phyloP scores from a whole-genome alignment of 2,797 vertebrate species.

The Saxicola maurus region DNA sequence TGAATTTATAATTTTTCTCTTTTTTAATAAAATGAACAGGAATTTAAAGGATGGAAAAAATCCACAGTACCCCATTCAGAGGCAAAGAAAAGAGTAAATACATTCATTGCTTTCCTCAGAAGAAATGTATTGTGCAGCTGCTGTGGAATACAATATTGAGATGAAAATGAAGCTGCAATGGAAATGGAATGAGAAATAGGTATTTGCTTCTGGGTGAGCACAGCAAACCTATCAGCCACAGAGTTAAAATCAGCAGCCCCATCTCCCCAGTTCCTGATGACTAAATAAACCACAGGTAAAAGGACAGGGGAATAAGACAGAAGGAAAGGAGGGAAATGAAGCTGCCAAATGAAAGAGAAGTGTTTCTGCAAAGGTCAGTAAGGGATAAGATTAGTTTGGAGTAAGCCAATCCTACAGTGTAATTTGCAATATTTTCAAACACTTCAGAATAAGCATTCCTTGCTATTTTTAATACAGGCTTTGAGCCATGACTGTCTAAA shows the following conservation, averaged over 20 bases:
- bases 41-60: slow-evolving; percentile 33
- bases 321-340: slow-evolving; percentile 65
- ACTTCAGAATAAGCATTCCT: slow-evolving; percentile 70
- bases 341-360: slow-evolving; percentile 67
- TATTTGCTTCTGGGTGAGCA: slow-evolving; percentile 55
- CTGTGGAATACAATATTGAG: slow-evolving; percentile 56
- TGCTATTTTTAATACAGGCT: slow-evolving; percentile 67
- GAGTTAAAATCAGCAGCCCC: slow-evolving; percentile 38
- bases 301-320: slow-evolving; percentile 56
- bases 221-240: slow-evolving; percentile 53
- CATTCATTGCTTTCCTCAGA: slow-evolving; percentile 66
- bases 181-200: slow-evolving; percentile 69
- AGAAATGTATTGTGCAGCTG: slow-evolving; percentile 52
- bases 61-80: not conserved
- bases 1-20: not conserved
- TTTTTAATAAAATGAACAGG: not conserved
- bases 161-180: slow-evolving; percentile 65
- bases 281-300: slow-evolving; percentile 68
- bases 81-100: slow-evolving; percentile 56
- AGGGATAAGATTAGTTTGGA: slow-evolving; percentile 64
- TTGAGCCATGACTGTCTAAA: slow-evolving; percentile 71
- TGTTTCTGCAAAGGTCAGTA: slow-evolving; percentile 69
- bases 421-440: slow-evolving; percentile 72
- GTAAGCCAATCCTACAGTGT: slow-evolving; percentile 51
- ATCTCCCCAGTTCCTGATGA: slow-evolving; percentile 51